These are phyloP conservation scores for Lamellibrachia columna DNA, from an alignment of 2,888 invertebrate species.

Conservation along the genomic window DNA sequence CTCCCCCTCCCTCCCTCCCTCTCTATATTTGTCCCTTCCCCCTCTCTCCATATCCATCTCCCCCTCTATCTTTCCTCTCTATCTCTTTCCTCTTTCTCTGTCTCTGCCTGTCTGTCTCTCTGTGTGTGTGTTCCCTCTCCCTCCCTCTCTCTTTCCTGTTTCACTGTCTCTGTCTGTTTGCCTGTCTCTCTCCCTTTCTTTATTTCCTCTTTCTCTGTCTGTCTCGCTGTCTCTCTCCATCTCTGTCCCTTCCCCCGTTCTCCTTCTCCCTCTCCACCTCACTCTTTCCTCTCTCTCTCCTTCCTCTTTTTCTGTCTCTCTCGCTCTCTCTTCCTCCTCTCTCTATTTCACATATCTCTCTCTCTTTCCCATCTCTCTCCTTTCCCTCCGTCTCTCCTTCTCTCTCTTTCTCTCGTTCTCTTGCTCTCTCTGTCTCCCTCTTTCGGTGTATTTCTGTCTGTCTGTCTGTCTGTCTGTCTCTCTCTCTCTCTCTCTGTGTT, in stretches of 20 bases:
- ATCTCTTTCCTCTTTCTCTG: conserved; percentile 1
- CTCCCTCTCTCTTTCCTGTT: conserved; percentile 17
- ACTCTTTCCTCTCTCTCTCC: conserved; percentile 17
- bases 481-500: background rate
- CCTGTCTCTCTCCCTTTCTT: too few species aligned
- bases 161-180: background rate
- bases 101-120: too few species aligned
- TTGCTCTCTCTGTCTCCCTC: conserved; percentile 17
- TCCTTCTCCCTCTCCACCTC: too few species aligned
- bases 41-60: too few species aligned
- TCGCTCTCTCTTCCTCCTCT: background rate
- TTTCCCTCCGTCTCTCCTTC: too few species aligned
- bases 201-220: too few species aligned
- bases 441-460: background rate
- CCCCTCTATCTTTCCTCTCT: too few species aligned
- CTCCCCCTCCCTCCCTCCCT: background rate
- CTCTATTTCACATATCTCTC: background rate
- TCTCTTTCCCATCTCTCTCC: background rate
- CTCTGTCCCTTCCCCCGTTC: too few species aligned
- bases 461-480: too few species aligned
- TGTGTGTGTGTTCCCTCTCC: background rate
- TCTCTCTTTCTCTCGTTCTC: conserved; percentile 17
- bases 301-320: too few species aligned
- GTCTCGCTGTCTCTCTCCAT: too few species aligned
- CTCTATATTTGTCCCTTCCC: conserved; percentile 1